Percentiles rank a stretch among this genome's conserved stretches.
phyloP scores from a whole-genome alignment of 2,888 invertebrate species.

The Melanophora roralis region DNA sequence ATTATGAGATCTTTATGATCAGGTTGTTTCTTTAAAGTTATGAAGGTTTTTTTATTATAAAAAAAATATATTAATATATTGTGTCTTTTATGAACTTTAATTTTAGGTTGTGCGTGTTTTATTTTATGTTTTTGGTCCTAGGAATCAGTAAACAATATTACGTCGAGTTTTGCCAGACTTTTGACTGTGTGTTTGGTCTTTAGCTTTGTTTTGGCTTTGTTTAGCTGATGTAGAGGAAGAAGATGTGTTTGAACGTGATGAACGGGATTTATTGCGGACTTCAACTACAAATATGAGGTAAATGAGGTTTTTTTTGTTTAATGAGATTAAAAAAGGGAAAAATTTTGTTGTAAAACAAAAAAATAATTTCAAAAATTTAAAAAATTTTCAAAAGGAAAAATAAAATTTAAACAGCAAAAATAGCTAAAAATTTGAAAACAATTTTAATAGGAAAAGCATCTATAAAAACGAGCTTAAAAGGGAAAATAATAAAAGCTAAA shows the following conservation, averaged over 20 bases:
- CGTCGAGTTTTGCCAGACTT: slow-evolving; percentile 67
- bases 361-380: slow-evolving; percentile 39
- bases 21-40: slow-evolving; percentile 31
- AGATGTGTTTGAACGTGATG: slow-evolving; percentile 68
- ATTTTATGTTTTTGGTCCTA: slow-evolving; percentile 39
- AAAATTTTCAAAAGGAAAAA: slow-evolving; percentile 32
- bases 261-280: slow-evolving; percentile 74
- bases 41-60: slow-evolving; percentile 11
- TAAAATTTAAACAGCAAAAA: background rate
- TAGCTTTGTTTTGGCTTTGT: slow-evolving; percentile 60
- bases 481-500: too few relatives aligned
- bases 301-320: slow-evolving; percentile 28
- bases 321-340: slow-evolving; percentile 33
- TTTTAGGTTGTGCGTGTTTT: slow-evolving; percentile 8
- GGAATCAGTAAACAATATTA: slow-evolving; percentile 71
- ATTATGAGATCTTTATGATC: slow-evolving; percentile 58
- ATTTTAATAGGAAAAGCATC: background rate
- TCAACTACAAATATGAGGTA: slow-evolving; percentile 66
- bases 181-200: slow-evolving; percentile 61
- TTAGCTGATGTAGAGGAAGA: slow-evolving; percentile 66
- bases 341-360: slow-evolving; percentile 1
- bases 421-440: background rate
- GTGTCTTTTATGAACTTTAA: slow-evolving; percentile 38
- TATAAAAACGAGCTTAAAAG: too few relatives aligned
- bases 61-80: slow-evolving; percentile 32